Percentiles rank a stretch among this genome's conserved stretches.
phyloP scores from a whole-genome alignment of 2,797 vertebrate genomes.

The Phalanger gymnotis region DNA sequence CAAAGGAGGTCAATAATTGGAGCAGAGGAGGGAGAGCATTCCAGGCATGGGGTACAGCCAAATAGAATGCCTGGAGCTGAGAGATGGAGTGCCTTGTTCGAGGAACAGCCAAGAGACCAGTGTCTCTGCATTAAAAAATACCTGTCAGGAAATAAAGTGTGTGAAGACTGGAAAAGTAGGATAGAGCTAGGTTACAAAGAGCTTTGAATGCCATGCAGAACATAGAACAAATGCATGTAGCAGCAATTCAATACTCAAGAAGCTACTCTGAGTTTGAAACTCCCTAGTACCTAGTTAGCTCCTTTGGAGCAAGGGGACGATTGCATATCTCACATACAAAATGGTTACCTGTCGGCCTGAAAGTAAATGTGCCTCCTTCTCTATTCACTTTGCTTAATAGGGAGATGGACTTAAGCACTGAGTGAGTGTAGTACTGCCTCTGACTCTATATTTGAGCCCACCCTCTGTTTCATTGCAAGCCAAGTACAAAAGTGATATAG shows the following conservation, averaged over 20 bases:
- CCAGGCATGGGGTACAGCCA: not conserved
- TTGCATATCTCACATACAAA: not conserved
- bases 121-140: not conserved
- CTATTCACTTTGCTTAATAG: conserved; percentile 2
- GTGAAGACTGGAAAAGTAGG: not conserved
- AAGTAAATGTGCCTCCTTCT: conserved; percentile 22
- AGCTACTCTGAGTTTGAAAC: conserved; percentile 56
- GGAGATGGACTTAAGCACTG: conserved; percentile 31
- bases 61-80: not conserved
- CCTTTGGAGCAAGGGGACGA: conserved; percentile 26
- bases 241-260: conserved; percentile 16
- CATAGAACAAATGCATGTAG: conserved; percentile 13
- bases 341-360: not conserved
- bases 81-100: not conserved
- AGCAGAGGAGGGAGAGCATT: not conserved
- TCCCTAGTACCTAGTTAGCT: conserved; percentile 21
- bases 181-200: not conserved
- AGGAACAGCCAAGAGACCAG: not conserved
- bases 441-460: conserved; percentile 58
- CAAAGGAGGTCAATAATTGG: not conserved
- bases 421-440: conserved; percentile 2
- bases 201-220: conserved; percentile 13
- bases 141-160: not conserved
- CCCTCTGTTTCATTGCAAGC: conserved; percentile 54
- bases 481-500: conserved; percentile 43